Evolutionary conservation across 2,113 vertebrate species (phyloP), one percentile per base, ranked within the genome.

Genomic region (Serinus canaria): DNA sequence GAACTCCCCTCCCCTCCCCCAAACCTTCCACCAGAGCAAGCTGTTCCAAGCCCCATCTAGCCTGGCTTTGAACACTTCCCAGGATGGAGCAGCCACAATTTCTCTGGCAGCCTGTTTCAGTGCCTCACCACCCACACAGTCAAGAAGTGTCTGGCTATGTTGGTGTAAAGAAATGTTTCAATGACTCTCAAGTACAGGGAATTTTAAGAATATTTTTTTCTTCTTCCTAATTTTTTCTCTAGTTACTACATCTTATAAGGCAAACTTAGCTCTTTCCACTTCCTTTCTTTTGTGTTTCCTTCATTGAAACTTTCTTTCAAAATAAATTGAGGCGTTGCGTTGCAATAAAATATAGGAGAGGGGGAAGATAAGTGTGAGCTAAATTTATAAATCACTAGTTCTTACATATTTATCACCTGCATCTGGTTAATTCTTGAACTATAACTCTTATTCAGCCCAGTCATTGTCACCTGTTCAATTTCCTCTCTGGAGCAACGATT

Each of bases 311-410:
- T 49, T 92, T 64, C 58, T 49, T 92, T 64, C 58, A 59, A 67
- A 89, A 50, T 60, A 63, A 19, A 72, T 63, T 55, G 25, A 75
- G 10, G 2, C 13, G 33, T 4, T 46, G 11, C 11, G 22, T 30
- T 28, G 7, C 22, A 81, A 43, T 17, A 35, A 20, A 33, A 33
- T 30, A 33, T 70, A 60, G 46, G 5, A 18, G 17, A 23, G 2
- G 1, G 4, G 13, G 21, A 3, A 75, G 0, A 4, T 33, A 59
- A 56, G 6, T 4, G 35, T 37, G 56, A 80, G 15, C 5, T 49
- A 50, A 47, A 19, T 30, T 1, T 49, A 46, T 43, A 43, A 68
- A 74, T 3, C 10, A 39, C 5, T 49, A 81, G 10, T 33, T 7
- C 27, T 43, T 37, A 35, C 9, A 12, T 67, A 56, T 3, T 84